Evolutionary conservation across 2,888 invertebrate species (phyloP).

Genomic region (Scaptomyza parva): DNA sequence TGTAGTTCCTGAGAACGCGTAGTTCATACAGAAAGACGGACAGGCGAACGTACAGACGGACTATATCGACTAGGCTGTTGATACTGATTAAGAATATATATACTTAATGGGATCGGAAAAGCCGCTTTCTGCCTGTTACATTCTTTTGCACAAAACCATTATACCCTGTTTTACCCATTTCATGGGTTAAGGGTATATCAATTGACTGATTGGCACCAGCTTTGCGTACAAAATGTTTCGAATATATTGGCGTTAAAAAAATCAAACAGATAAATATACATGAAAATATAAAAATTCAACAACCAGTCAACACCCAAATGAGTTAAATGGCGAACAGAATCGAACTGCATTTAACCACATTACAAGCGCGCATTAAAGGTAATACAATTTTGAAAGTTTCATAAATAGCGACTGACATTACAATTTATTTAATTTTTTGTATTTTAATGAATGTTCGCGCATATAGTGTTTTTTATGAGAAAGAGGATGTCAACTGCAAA

Average conservation of each 20-base stretch:
- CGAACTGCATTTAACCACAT: conserved; percentile 56
- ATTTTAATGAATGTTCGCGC: conserved; percentile 3
- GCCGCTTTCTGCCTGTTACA: no score
- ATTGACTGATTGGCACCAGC: conserved; percentile 60
- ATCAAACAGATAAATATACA: conserved; percentile 3
- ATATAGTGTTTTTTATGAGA: conserved; percentile 16
- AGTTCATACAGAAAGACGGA: no score
- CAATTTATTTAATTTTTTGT: conserved; percentile 44
- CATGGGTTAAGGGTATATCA: no score
- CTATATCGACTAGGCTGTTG: no score
- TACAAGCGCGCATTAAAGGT: conserved; percentile 64
- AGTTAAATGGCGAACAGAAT: conserved; percentile 66
- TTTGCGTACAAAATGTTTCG: conserved; percentile 13
- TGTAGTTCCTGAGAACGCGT: no score
- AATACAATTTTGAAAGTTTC: conserved; percentile 70
- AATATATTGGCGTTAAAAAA: conserved; percentile 21
- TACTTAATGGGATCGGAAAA: no score
- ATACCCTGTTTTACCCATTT: no score
- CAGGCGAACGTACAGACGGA: no score
- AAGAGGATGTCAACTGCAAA: conserved; percentile 61
- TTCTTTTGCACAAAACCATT: no score
- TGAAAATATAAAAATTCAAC: conserved; percentile 18
- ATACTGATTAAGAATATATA: no score
- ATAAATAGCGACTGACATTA: conserved; percentile 59
- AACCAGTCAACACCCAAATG: conserved; percentile 57